Base-by-base conservation (phyloP, 2,888 invertebrate genomes). In the Linyphia triangularis region DNA sequence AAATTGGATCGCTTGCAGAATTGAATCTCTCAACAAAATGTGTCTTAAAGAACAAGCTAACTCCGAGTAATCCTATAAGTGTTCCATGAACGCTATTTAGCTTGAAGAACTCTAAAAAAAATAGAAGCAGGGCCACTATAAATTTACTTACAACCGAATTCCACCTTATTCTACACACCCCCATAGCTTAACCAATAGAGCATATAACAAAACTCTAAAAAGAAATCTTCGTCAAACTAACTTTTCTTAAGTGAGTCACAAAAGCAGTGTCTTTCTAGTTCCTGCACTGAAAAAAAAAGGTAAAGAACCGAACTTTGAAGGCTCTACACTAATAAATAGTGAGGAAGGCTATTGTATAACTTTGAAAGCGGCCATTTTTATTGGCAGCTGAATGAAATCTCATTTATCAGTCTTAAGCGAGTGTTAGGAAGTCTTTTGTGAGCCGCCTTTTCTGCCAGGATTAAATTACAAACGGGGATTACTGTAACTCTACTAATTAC, bases 391-490 rank as follows among this genome's bases (percentile, higher is more conserved):
- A 83, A 65, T 83, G 63, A 51, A 63, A 65, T 73, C 63, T 73
- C 73, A 83, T 83, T 83, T 63, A 83, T 83, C 73, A 83, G 73
- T 30, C 73, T 83, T 83, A 73, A 73, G 24, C 37, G 19, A 33
- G 28, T 72, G 30, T 22, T 43, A 22, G 30, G n/a, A 61, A 30
- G 22, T 51, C 63, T 30, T 73, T 83, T 73, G 43, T 73, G 6
- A 10, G 51, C 33, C 65, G 51, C 26, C 73, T 73, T 65, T 73
- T 26, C 73, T 40, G 24, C n/a, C 65, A 16, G 83, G 73, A 83
- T 83, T 83, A 73, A 83, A 83, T 83, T 83, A 82, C 73, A 73
- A 65, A 63, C 73, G 19, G 24, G 83, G 83, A 83, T 83, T 83
- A 83, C 26, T 72, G 72, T 65, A 65, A 73, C 83, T 43, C 73